Evolutionary conservation across 1,140 invertebrate genomes (phyloP).

Genomic region (Bombus polaris): DNA sequence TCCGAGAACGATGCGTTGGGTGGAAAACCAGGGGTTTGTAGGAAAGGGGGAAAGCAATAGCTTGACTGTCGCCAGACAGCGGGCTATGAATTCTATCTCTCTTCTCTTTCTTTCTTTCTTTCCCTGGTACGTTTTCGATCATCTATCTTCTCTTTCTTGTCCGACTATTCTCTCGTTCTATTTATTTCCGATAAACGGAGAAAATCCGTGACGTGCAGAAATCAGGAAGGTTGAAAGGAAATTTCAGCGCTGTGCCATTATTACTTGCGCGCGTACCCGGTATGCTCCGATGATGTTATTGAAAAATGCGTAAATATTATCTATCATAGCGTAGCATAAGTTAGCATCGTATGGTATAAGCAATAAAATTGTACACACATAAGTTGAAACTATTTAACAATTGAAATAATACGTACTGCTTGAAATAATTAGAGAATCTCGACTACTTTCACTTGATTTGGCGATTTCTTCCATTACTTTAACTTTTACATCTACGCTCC

Average conservation of each 20-base stretch:
- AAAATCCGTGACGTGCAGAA: conserved; percentile 35
- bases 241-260: conserved; percentile 26
- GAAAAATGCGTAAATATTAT: background rate
- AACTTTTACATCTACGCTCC: too few relatives aligned
- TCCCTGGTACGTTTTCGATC: background rate
- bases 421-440: too few relatives aligned
- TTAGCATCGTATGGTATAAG: background rate
- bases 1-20: background rate
- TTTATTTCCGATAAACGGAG: conserved; percentile 40
- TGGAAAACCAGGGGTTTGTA: background rate
- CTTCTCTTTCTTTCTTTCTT: background rate
- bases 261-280: background rate
- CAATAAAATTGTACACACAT: background rate
- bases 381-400: background rate
- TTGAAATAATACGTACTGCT: too few relatives aligned
- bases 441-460: too few relatives aligned
- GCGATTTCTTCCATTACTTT: too few relatives aligned
- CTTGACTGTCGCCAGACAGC: conserved; percentile 50
- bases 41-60: conserved; percentile 48
- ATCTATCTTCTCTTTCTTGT: background rate
- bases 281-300: background rate
- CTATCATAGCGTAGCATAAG: background rate
- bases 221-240: conserved; percentile 33
- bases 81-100: conserved; percentile 13
- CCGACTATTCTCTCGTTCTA: background rate